phyloP scores from a whole-genome alignment of 2,113 vertebrate genomes.

The Rhineura floridana region DNA sequence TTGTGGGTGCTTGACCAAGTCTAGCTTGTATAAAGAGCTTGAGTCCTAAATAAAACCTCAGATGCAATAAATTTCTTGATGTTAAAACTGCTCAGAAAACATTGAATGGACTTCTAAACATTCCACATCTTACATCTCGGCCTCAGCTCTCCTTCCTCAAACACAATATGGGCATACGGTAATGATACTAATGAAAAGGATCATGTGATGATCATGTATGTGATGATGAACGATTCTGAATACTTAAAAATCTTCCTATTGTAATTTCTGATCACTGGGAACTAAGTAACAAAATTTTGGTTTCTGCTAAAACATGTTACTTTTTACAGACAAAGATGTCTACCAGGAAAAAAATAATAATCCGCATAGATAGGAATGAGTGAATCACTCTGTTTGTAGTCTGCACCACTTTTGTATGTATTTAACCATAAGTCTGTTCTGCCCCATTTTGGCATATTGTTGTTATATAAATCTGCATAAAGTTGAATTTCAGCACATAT shows the following conservation, averaged over 20 bases:
- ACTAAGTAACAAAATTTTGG: neutral
- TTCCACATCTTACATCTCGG: neutral
- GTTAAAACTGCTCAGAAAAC: neutral
- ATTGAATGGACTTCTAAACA: neutral
- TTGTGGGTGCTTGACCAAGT: neutral
- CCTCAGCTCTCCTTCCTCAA: neutral
- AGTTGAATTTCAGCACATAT: neutral
- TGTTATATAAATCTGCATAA: neutral
- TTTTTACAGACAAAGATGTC: slow-evolving; percentile 15
- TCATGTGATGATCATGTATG: neutral
- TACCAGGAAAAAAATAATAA: slow-evolving; percentile 29
- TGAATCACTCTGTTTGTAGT: neutral
- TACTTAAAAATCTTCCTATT: neutral
- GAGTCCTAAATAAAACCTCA: neutral
- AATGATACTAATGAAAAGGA: neutral
- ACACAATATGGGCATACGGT: neutral
- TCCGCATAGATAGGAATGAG: neutral
- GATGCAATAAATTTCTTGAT: neutral
- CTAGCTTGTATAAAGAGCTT: neutral
- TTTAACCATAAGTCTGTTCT: neutral
- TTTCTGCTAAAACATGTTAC: slow-evolving; percentile 10
- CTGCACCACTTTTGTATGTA: neutral
- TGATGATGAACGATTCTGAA: neutral
- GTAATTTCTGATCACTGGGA: neutral
- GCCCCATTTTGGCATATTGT: neutral